Evolutionary conservation across 2,797 vertebrate species (phyloP), one percentile per base, ranked within the genome.

Genomic region (Sebastes aleutianus): DNA sequence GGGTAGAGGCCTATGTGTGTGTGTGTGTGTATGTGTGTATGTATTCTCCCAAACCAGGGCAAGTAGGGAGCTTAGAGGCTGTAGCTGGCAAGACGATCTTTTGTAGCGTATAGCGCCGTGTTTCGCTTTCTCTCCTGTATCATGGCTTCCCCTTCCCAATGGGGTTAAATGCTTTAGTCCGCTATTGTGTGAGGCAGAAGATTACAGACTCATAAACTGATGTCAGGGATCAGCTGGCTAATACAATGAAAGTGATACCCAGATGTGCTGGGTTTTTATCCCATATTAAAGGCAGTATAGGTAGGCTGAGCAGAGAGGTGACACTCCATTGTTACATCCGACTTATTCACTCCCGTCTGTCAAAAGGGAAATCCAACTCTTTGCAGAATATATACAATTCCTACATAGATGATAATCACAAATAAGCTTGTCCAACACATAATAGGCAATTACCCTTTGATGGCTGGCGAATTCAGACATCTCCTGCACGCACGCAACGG

Each of bases 201-300:
- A 95, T 95, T 94, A 95, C 90, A 94, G 92, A 91, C 93, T 94
- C 93, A 95, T 94, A 95, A 94, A 93, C 92, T 94, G 92, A 94
- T 94, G 94, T 95, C 91, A 93, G 93, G 94, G 94, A 93, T 94
- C 93, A 93, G 91, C 93, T 93, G 92, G 90, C 92, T 94, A 92
- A 89, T 86, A 94, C 89, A 91, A 90, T 91, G 93, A 93, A 91
- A 94, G 82, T 86, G 93, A 95, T 93, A 93, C 87, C 82, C 90
- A 93, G 88, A 94, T 94, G 93, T 89, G 85, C 71, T 2, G 22
- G 73, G 69, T 85, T 91, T 92, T 90, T 85, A 93, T 92, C 88
- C 85, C 78, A 43, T 87, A 90, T 93, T 90, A 93, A 92, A 89
- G 79, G 79, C 79, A 72, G 79, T 59, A 70, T 76, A 90, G 88